Conservation (phyloP, 35 echinoderm and acorn worm genomes). For the Lytechinus variegatus region DNA sequence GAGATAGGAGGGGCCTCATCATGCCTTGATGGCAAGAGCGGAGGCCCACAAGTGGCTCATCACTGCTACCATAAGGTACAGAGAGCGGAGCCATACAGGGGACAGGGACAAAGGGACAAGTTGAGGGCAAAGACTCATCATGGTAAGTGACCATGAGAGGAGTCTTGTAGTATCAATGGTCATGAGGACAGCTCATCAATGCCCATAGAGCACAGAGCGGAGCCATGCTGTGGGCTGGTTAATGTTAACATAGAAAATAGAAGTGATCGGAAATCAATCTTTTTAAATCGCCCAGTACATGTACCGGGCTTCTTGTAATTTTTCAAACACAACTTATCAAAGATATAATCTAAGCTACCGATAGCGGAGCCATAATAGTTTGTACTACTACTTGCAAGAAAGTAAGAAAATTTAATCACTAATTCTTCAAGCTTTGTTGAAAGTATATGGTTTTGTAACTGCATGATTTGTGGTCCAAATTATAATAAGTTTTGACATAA, state of each 20-base stretch:
- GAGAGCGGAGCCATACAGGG: slow-evolving; percentile 60
- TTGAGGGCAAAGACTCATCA: slow-evolving; percentile 55
- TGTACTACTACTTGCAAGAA: neutral
- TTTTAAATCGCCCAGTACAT: neutral
- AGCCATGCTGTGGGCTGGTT: neutral
- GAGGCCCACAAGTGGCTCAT: slow-evolving; percentile 69
- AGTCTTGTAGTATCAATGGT: slow-evolving; percentile 6
- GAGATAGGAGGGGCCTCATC: slow-evolving; percentile 81
- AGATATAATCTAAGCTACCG: no score
- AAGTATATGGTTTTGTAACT: no score
- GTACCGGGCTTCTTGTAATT: neutral
- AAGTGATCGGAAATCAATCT: neutral
- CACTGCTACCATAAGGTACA: neutral
- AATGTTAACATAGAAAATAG: neutral
- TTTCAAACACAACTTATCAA: no score
- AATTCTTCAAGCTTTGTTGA: no score
- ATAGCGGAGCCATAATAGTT: no score
- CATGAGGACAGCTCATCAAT: neutral
- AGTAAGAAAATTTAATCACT: neutral
- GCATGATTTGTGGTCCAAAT: no score
- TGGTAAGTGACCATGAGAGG: slow-evolving; percentile 46
- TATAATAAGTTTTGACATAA: no score
- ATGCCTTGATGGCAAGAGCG: slow-evolving; percentile 59
- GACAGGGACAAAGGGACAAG: neutral
- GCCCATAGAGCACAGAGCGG: slow-evolving; percentile 26